Base-by-base conservation (phyloP, 2,113 vertebrate genomes). In the Setophaga kirtlandii region DNA sequence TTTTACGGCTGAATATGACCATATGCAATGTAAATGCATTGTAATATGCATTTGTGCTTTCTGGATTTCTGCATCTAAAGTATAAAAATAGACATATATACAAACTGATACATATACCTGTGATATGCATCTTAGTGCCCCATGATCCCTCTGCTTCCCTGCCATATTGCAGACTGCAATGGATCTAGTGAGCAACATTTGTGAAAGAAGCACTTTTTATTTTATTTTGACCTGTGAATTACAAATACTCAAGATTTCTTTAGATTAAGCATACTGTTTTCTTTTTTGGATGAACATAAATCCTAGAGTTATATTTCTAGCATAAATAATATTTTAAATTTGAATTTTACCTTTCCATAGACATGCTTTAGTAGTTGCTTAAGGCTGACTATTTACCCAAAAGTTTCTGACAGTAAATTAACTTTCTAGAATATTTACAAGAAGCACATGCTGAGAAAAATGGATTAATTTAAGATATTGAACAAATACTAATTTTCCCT, bases 391-490 rank as follows among this genome's bases (percentile, higher is more conserved):
- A 47, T 83, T 88, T 80, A 90, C 21, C 9, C 39, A 71, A 90
- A 88, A 52, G 25, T 90, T 94, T 90, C 93, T 88, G 59, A 58
- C 12, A 80, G 39, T 77, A 74, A 86, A 83, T 93, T 70, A 82
- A 74, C 92, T 95, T 88, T 16, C 42, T 59, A 59, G 30, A 90
- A 23, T 83, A 80, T 80, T 76, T 93, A 75, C 31, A 83, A 65
- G 42, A 78, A 77, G 27, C n/a, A 90, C 52, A 90, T 80, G 39
- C n/a, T 88, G 46, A 73, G 44, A 44, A 80, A 80, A 93, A 76
- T 21, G 5, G 47, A 55, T 70, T 68, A 1, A 25, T 86, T 88
- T 67, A 78, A 91, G 95, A 94, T 68, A 90, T 3, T 75, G 52
- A 78, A 60, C 5, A 77, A 90, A 86, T 68, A 92, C 2, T 83